Evolutionary conservation across 1,140 invertebrate genomes (phyloP).

Genomic region (Drosophila jambulina): DNA sequence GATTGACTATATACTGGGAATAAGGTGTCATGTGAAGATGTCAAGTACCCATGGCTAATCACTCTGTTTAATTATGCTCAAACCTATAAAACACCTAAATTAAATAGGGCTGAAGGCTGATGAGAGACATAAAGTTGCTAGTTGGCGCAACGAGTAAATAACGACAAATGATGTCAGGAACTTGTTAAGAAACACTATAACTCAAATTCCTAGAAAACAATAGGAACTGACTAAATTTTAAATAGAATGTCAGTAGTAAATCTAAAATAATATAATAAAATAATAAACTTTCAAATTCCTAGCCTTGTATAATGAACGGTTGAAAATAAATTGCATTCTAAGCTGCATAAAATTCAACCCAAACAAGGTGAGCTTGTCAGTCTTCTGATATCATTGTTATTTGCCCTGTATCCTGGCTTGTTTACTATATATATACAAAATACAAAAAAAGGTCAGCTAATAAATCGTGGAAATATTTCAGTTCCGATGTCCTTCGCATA

Average conservation of each 20-base stretch:
- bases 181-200: not conserved
- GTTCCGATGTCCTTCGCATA: conserved; percentile 49
- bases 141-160: not conserved
- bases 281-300: not conserved
- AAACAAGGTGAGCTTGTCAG: conserved; percentile 11
- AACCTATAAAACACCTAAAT: not conserved
- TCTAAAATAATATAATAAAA: not conserved
- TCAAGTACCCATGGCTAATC: not conserved
- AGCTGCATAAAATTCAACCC: not conserved
- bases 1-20: not conserved
- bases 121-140: not conserved
- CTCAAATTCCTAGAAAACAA: not conserved
- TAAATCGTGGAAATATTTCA: conserved; percentile 49
- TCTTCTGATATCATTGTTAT: conserved; percentile 7
- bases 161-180: not conserved
- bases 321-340: not conserved
- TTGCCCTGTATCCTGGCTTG: conserved; percentile 15
- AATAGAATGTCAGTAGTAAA: too few species aligned
- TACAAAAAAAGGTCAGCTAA: conserved; percentile 21
- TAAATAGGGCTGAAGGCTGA: not conserved
- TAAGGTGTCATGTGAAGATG: too few species aligned
- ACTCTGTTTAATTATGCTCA: not conserved
- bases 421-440: conserved; percentile 1
- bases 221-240: not conserved
- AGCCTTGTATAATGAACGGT: too few species aligned